These are phyloP conservation scores for Mobula hypostoma DNA, from an alignment of 2,113 vertebrate genomes.

Conservation along the genomic window DNA sequence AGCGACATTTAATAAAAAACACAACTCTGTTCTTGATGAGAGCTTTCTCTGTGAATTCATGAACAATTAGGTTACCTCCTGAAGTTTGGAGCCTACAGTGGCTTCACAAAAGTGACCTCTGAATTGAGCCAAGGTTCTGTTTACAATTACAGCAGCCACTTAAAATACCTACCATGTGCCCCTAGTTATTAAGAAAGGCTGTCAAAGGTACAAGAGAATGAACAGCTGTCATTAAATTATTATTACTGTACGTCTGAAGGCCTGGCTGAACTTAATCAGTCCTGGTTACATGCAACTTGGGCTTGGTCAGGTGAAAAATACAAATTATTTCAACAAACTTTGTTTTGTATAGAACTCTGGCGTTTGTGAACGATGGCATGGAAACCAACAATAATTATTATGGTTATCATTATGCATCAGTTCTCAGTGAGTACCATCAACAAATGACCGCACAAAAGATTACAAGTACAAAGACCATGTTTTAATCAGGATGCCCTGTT, in stretches of 20 bases:
- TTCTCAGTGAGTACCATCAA: not conserved
- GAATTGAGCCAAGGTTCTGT: constrained; percentile 45
- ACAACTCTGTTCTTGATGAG: not conserved
- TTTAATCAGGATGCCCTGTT: not conserved
- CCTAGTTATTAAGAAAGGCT: constrained; percentile 42
- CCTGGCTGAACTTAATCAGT: constrained; percentile 1
- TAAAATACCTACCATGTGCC: constrained; percentile 51
- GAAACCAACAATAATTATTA: not conserved
- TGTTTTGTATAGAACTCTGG: not conserved
- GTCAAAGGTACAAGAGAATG: constrained; percentile 39
- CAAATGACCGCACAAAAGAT: not conserved
- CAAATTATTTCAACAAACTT: constrained; percentile 24
- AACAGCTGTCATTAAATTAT: constrained; percentile 20
- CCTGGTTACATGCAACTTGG: constrained; percentile 17
- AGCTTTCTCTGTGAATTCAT: constrained; percentile 36
- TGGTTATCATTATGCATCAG: not conserved
- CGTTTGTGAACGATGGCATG: not conserved
- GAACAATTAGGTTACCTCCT: constrained; percentile 42
- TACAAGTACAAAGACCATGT: too few relatives aligned
- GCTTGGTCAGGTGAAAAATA: constrained; percentile 7
- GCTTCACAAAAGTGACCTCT: constrained; percentile 43
- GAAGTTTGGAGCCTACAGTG: constrained; percentile 40
- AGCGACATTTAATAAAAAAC: constrained; percentile 14
- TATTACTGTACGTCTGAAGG: constrained; percentile 26
- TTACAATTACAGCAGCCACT: constrained; percentile 46